Percentiles rank a stretch among this genome's conserved stretches.
These are phyloP conservation scores for Trididemnum miniatum DNA, from an alignment of 23 tunicate genomes.

Conservation along the genomic window DNA sequence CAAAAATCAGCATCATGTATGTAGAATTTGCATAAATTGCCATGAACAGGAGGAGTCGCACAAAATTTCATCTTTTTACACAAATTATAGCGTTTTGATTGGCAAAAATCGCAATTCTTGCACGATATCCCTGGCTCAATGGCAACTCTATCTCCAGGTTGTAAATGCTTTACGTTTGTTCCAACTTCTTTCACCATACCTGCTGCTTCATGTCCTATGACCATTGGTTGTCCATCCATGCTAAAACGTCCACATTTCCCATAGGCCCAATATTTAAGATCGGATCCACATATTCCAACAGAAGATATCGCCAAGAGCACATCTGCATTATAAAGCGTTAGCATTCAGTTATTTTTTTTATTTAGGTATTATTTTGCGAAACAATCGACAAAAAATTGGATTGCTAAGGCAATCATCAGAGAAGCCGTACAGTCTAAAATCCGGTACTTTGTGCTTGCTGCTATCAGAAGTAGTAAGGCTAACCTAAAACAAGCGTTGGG, in stretches of 20 bases:
- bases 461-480: too few relatives aligned
- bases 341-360: too few relatives aligned
- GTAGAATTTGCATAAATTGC: constrained; percentile 76
- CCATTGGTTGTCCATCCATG: constrained; percentile 80
- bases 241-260: constrained; percentile 90
- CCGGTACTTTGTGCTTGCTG: too few relatives aligned
- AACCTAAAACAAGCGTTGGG: neutral
- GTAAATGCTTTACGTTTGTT: constrained; percentile 44
- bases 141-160: constrained; percentile 82
- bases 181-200: constrained; percentile 71
- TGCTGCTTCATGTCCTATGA: constrained; percentile 92
- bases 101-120: constrained; percentile 69
- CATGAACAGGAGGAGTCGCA: constrained; percentile 93
- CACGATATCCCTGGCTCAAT: constrained; percentile 94
- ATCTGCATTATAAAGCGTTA: constrained; percentile 59
- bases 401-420: too few relatives aligned
- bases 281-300: constrained; percentile 96
- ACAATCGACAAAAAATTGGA: too few relatives aligned
- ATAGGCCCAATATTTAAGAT: constrained; percentile 93
- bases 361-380: too few relatives aligned
- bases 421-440: too few relatives aligned
- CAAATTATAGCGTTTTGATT: constrained; percentile 72
- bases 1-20: constrained; percentile 91
- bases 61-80: constrained; percentile 85
- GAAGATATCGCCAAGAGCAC: constrained; percentile 62